Evolutionary conservation across 2,113 vertebrate species (phyloP).

Genomic region (Pterocles burchelli): DNA sequence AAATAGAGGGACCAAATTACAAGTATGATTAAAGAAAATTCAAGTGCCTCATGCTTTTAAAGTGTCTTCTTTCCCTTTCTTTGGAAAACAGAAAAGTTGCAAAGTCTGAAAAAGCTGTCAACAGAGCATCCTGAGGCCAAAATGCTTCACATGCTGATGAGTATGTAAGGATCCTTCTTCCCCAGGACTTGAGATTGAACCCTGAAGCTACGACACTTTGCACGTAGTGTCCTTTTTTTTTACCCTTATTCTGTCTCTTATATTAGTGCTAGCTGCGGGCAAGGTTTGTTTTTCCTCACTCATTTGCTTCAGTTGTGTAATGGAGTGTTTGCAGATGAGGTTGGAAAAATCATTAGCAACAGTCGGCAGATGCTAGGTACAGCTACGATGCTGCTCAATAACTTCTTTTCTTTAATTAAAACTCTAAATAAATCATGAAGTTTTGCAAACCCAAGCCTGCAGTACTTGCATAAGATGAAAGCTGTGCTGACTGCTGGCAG

Average conservation of each 20-base stretch:
- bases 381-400: slow-evolving; percentile 34
- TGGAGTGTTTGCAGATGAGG: slow-evolving; percentile 43
- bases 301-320: slow-evolving; percentile 37
- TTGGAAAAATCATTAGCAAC: slow-evolving; percentile 58
- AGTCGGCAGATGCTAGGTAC: slow-evolving; percentile 14
- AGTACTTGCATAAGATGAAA: slow-evolving; percentile 26
- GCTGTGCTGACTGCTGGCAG: background rate
- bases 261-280: background rate
- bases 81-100: background rate
- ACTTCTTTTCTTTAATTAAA: slow-evolving; percentile 68
- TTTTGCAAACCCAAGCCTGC: slow-evolving; percentile 4
- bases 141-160: background rate
- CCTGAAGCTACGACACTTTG: background rate
- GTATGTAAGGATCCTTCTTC: background rate
- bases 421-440: slow-evolving; percentile 67
- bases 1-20: background rate
- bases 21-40: background rate
- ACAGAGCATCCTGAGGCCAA: background rate
- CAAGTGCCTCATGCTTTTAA: background rate
- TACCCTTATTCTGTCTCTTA: background rate
- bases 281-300: slow-evolving; percentile 1
- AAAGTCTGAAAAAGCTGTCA: background rate
- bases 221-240: background rate
- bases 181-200: background rate
- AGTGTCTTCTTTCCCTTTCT: background rate